Conservation (phyloP, 2,888 invertebrate genomes). For the Parapristionchus giblindavisi region DNA sequence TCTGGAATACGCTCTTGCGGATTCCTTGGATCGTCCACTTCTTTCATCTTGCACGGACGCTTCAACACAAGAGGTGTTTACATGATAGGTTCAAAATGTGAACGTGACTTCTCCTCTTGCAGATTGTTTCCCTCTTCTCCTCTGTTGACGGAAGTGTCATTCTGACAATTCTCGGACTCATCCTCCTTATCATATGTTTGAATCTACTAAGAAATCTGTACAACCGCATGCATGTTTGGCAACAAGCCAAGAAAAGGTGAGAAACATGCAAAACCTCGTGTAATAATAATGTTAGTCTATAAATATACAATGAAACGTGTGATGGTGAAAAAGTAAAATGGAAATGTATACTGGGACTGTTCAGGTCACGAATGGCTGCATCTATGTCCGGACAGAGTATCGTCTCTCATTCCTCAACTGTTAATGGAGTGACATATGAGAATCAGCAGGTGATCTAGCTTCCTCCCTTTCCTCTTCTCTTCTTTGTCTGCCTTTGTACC, state of each 20-base stretch:
- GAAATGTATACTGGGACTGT: too few relatives aligned
- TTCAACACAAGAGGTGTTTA: conserved; percentile 7
- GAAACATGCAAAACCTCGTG: neutral
- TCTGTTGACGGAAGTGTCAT: conserved; percentile 44
- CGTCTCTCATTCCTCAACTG: conserved; percentile 36
- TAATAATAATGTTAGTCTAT: too few relatives aligned
- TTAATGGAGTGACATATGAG: conserved; percentile 36
- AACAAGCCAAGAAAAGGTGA: conserved; percentile 53
- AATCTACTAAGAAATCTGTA: conserved; percentile 46
- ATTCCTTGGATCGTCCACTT: conserved; percentile 14
- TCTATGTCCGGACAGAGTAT: conserved; percentile 38
- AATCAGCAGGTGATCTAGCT: conserved; percentile 33
- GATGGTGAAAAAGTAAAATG: too few relatives aligned
- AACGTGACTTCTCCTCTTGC: neutral
- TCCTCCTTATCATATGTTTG: conserved; percentile 41
- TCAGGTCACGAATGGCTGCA: conserved; percentile 36
- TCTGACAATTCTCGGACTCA: conserved; percentile 32
- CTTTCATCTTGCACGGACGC: conserved; percentile 35
- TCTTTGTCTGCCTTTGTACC: neutral
- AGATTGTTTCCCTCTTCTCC: conserved; percentile 36
- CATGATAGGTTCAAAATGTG: neutral
- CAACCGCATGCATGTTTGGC: conserved; percentile 55
- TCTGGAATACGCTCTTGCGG: conserved; percentile 48
- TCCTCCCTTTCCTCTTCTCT: neutral
- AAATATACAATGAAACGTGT: too few relatives aligned